Percentiles rank a stretch among this genome's conserved stretches.
Evolutionary conservation across 2,888 invertebrate species (phyloP).

Genomic region (Schrankia costaestrigalis): DNA sequence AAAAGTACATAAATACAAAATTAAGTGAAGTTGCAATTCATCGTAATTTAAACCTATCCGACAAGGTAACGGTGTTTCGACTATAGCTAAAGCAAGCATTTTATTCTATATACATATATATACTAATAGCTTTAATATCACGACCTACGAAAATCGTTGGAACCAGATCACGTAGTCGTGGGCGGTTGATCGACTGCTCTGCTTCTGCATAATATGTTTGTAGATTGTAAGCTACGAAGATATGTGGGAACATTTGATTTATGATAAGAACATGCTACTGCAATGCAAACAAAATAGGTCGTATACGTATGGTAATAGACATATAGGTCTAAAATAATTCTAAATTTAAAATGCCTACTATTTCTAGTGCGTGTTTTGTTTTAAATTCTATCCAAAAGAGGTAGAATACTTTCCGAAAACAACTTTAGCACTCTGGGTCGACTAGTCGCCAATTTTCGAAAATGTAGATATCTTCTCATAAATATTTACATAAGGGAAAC

Average conservation of each 20-base stretch:
- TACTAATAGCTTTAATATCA: constrained; percentile 13
- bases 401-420: no score
- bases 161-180: constrained; percentile 31
- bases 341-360: neutral
- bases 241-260: constrained; percentile 49
- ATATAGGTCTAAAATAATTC: neutral
- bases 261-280: constrained; percentile 19
- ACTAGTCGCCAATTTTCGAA: no score
- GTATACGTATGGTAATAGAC: neutral
- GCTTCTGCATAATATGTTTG: constrained; percentile 42
- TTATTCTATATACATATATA: constrained; percentile 15
- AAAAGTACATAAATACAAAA: no score
- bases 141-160: constrained; percentile 17
- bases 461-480: no score
- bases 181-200: constrained; percentile 39
- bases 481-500: no score
- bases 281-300: constrained; percentile 6
- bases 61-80: constrained; percentile 13
- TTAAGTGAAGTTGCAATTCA: no score
- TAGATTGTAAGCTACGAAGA: constrained; percentile 42
- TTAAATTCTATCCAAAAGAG: no score
- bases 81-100: constrained; percentile 10
- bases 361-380: no score
- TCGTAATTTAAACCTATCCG: no score
- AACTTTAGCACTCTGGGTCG: no score